Conservation (phyloP, 2,888 invertebrate species). For the Spialia ferax region DNA sequence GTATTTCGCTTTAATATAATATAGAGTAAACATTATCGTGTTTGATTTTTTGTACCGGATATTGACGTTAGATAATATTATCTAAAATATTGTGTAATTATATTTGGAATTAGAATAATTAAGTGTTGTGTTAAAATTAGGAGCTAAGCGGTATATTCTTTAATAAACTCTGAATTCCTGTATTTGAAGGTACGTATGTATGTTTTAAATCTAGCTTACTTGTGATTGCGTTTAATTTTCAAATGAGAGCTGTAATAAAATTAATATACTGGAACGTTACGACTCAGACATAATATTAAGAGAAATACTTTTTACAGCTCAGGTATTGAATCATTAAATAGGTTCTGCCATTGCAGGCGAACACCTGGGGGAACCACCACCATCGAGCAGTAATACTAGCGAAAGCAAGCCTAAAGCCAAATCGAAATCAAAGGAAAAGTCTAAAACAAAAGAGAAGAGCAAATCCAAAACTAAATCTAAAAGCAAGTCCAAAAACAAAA, state of each 20-base stretch:
- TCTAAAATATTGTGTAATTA: too few species aligned
- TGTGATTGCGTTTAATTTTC: background rate
- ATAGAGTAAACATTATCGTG: too few species aligned
- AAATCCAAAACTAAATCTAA: constrained; percentile 27
- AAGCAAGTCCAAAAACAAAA: constrained; percentile 20
- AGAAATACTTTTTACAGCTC: background rate
- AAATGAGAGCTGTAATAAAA: background rate
- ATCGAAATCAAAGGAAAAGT: background rate
- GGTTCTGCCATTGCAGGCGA: constrained; percentile 27
- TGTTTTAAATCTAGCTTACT: background rate
- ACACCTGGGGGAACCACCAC: background rate
- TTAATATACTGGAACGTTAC: background rate
- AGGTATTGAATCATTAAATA: constrained; percentile 2
- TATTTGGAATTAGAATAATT: too few species aligned
- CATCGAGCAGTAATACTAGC: background rate
- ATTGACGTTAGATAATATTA: too few species aligned
- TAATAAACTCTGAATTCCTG: too few species aligned
- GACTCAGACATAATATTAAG: background rate
- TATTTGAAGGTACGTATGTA: too few species aligned
- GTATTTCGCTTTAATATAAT: too few species aligned
- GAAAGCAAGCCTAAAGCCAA: background rate
- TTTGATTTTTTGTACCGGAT: too few species aligned
- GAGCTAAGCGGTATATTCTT: too few species aligned
- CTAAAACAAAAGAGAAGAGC: constrained; percentile 10
- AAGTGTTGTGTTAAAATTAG: too few species aligned